Conservation (phyloP, 2,113 vertebrate species). For the Montifringilla adamsi region DNA sequence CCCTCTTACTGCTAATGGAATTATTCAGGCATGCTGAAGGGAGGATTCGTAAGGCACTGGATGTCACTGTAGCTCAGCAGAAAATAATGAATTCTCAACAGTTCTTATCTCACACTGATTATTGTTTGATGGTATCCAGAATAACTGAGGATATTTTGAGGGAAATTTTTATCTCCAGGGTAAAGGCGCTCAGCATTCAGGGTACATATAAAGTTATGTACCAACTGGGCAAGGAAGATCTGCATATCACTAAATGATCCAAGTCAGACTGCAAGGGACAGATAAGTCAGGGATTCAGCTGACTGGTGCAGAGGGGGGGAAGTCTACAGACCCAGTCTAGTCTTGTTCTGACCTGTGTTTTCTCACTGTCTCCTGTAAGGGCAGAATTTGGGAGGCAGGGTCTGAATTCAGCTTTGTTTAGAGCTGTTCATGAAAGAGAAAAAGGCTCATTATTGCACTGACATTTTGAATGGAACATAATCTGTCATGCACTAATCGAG, state of each 20-base stretch:
- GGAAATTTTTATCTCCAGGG: constrained; percentile 33
- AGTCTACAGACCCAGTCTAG: not conserved
- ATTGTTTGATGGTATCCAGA: constrained; percentile 52
- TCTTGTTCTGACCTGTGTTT: not conserved
- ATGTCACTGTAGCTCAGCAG: constrained; percentile 55
- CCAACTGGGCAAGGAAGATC: not conserved
- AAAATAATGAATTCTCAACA: constrained; percentile 49
- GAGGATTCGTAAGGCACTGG: constrained; percentile 43
- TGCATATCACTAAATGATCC: not conserved
- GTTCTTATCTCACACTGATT: constrained; percentile 43
- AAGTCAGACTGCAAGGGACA: not conserved
- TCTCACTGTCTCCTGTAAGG: not conserved
- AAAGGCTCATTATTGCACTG: not conserved
- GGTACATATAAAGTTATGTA: not conserved
- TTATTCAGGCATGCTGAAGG: constrained; percentile 46
- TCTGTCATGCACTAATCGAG: not conserved
- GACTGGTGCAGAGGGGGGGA: not conserved
- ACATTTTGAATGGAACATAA: not conserved
- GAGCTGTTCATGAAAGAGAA: not conserved
- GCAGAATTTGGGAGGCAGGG: not conserved
- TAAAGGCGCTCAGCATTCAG: not conserved
- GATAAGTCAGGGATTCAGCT: not conserved
- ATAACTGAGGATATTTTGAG: constrained; percentile 34
- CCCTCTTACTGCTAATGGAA: constrained; percentile 33
- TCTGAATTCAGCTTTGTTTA: not conserved